phyloP scores from a whole-genome alignment of 2,797 vertebrate genomes.

The Parambassis ranga region DNA sequence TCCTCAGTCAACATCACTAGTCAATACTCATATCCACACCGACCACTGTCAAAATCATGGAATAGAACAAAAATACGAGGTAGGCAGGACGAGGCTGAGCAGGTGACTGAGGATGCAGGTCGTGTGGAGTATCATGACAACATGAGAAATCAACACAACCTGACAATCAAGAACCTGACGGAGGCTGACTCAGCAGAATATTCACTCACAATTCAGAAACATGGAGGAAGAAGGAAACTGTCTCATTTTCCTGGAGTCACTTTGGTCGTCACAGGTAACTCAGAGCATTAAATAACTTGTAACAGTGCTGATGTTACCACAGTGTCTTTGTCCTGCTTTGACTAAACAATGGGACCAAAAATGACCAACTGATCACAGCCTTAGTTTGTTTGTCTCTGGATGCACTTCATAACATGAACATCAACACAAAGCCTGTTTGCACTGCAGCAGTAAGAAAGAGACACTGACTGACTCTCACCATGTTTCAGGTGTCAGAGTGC shows the following conservation, averaged over 20 bases:
- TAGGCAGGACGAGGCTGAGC: accelerated
- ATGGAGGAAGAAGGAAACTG: not conserved
- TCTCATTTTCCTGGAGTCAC: not conserved
- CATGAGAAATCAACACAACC: not conserved
- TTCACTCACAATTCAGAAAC: too few species aligned
- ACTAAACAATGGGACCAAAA: too few species aligned
- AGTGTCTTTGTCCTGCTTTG: too few species aligned
- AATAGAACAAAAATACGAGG: accelerated
- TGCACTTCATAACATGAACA: too few species aligned
- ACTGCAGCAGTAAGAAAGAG: not conserved
- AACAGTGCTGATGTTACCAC: too few species aligned
- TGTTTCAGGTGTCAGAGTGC: constrained; percentile 18
- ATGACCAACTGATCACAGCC: too few species aligned
- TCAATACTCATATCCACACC: not conserved
- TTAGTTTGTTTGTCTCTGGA: too few species aligned
- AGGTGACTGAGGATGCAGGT: accelerated
- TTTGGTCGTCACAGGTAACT: not conserved
- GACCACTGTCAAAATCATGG: accelerated
- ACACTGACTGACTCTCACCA: too few species aligned
- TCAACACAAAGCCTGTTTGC: too few species aligned
- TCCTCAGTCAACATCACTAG: constrained; percentile 32
- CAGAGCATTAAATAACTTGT: too few species aligned
- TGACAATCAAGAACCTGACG: constrained; percentile 14
- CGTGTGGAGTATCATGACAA: not conserved
- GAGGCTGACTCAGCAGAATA: not conserved